Percentiles rank a stretch among this genome's conserved stretches.
Conservation (phyloP, 2,888 invertebrate species). For the Platypus cylindrus region DNA sequence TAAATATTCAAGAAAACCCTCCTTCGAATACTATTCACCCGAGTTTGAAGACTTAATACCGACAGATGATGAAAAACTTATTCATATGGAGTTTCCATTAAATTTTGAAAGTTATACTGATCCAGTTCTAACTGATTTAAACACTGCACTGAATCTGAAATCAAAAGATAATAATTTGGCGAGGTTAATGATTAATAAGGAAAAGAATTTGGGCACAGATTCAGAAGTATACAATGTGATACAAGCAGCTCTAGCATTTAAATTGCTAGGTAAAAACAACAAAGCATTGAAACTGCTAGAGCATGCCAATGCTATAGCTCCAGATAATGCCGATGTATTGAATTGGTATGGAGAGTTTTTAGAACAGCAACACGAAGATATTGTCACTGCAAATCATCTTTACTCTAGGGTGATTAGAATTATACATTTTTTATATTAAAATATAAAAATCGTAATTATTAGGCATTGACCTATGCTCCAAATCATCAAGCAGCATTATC, state of each 20-base stretch:
- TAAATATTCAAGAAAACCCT: slow-evolving; percentile 22
- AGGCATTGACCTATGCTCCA: slow-evolving; percentile 71
- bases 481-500: slow-evolving; percentile 65
- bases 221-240: slow-evolving; percentile 75
- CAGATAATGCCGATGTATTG: slow-evolving; percentile 83
- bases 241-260: slow-evolving; percentile 76
- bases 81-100: slow-evolving; percentile 20
- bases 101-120: slow-evolving; percentile 21
- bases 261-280: slow-evolving; percentile 64
- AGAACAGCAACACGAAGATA: slow-evolving; percentile 71
- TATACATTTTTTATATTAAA: background rate
- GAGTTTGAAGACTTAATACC: slow-evolving; percentile 32
- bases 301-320: slow-evolving; percentile 84
- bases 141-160: slow-evolving; percentile 24
- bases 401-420: slow-evolving; percentile 54
- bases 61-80: slow-evolving; percentile 22
- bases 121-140: slow-evolving; percentile 25
- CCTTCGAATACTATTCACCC: slow-evolving; percentile 25
- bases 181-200: slow-evolving; percentile 14
- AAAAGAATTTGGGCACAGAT: slow-evolving; percentile 32
- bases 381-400: slow-evolving; percentile 80
- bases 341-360: slow-evolving; percentile 88
- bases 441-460: slow-evolving; percentile 8
- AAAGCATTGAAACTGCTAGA: slow-evolving; percentile 79
- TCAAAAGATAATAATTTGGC: slow-evolving; percentile 14